Percentiles rank a stretch among this genome's conserved stretches.
Evolutionary conservation across 2,113 vertebrate genomes (phyloP).

Genomic region (Lamprologus tigripictilis): DNA sequence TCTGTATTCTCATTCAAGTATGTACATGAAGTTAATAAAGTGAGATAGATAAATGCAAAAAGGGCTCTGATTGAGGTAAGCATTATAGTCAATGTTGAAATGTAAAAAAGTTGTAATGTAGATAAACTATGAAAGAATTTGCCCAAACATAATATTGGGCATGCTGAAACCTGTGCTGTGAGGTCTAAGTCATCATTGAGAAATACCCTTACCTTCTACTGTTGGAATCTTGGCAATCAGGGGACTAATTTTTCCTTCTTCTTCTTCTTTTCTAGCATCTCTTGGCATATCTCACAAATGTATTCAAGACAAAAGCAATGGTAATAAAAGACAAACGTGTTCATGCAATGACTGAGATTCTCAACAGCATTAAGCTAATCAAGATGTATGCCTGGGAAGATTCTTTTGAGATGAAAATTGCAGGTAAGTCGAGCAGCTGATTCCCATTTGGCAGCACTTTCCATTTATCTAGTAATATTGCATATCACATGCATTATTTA

Average conservation of each 20-base stretch:
- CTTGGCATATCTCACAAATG: constrained; percentile 63
- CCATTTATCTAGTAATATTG: neutral
- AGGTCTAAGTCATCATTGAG: neutral
- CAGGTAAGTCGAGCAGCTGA: constrained; percentile 27
- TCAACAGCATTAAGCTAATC: constrained; percentile 80
- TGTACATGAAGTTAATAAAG: neutral
- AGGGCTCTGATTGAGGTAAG: neutral
- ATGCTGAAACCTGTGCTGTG: neutral
- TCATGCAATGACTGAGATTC: constrained; percentile 77
- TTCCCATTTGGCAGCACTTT: neutral
- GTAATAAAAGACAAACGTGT: constrained; percentile 67
- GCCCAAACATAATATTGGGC: neutral
- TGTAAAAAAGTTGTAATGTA: neutral
- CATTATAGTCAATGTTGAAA: neutral
- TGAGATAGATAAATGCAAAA: neutral
- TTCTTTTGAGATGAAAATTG: constrained; percentile 68
- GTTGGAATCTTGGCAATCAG: neutral
- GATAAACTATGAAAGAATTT: neutral
- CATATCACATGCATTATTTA: neutral
- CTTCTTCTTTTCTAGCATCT: constrained; percentile 55
- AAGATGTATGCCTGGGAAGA: constrained; percentile 80
- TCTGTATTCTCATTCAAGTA: constrained; percentile 76
- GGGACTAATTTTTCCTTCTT: neutral
- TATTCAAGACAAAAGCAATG: constrained; percentile 58
- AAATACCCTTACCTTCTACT: neutral